Percentiles rank a stretch among this genome's conserved stretches.
phyloP scores from a whole-genome alignment of 2,113 vertebrate species.

The Calonectris borealis region DNA sequence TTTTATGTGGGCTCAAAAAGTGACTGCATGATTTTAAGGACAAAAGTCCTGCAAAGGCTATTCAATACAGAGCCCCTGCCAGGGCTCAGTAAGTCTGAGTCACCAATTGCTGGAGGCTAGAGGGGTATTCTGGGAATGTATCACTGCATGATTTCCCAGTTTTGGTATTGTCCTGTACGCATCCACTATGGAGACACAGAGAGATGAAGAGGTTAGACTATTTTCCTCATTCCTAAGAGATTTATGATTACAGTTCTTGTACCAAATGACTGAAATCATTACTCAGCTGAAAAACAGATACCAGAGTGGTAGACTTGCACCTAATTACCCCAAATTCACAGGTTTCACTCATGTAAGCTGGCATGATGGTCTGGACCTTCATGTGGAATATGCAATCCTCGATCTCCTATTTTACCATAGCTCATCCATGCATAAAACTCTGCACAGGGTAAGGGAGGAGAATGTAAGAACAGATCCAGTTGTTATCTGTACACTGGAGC shows the following conservation, averaged over 20 bases:
- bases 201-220: background rate
- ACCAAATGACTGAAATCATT: background rate
- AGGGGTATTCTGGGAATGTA: background rate
- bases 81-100: background rate
- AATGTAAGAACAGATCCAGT: background rate
- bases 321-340: background rate
- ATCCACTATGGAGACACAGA: background rate
- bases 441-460: background rate
- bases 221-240: background rate
- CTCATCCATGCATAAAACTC: background rate
- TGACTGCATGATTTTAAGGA: background rate
- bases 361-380: background rate
- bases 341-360: background rate
- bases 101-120: background rate
- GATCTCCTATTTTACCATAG: background rate
- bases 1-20: background rate
- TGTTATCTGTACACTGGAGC: too few relatives aligned
- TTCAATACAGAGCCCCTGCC: background rate
- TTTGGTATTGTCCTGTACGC: background rate
- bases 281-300: background rate
- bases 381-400: background rate
- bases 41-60: background rate
- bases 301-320: background rate
- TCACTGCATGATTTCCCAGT: background rate
- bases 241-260: background rate